Base-by-base conservation (phyloP, 2,888 invertebrate genomes). In the Calliscelio sp. region DNA sequence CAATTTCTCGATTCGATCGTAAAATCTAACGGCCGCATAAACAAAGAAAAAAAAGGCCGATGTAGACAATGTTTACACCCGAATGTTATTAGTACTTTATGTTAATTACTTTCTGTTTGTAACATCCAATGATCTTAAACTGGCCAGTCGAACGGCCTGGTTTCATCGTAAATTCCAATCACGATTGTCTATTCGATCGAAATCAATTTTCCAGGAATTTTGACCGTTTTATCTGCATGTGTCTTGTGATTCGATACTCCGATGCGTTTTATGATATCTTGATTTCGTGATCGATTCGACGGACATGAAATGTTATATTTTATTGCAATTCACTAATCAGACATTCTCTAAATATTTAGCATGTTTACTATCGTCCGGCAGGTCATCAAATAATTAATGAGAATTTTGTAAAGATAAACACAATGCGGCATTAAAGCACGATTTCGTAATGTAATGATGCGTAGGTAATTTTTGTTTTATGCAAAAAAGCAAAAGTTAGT, bases 81-180 rank as follows among this genome's bases (percentile, higher is more conserved):
- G 89, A 88, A 88, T 88, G 89, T 92, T 93, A 92, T 92, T 92
- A 92, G 91, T 91, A 92, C 92, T 93, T 93, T 92, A 93, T 92
- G 92, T 90, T 93, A 92, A 93, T 92, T 92, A 90, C 90, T 86
- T 88, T 89, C 87, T 89, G 89, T 90, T 90, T 88, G 86, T 90
- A 89, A 88, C 88, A 88, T 89, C 89, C 89, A 90, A 90, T 89
- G 90, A 89, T 86, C 88, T 90, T 92, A 90, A 92, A 92, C 91
- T 88, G 91, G 87, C 89, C 87, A 85, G 89, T 89, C 88, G 87
- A 91, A 90, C 89, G 88, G 88, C 89, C 89, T 77, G 85, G 86
- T 87, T 84, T 74, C 85, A 84, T 90, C 92, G 88, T 92, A 92
- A 92, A 92, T 92, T 90, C 86, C 84, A 87, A 88, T 89, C 88